Percentiles rank a stretch among this genome's conserved stretches.
These are phyloP conservation scores for Micromussa lordhowensis DNA, from an alignment of 92 coral and sea anemone species.

Conservation along the genomic window DNA sequence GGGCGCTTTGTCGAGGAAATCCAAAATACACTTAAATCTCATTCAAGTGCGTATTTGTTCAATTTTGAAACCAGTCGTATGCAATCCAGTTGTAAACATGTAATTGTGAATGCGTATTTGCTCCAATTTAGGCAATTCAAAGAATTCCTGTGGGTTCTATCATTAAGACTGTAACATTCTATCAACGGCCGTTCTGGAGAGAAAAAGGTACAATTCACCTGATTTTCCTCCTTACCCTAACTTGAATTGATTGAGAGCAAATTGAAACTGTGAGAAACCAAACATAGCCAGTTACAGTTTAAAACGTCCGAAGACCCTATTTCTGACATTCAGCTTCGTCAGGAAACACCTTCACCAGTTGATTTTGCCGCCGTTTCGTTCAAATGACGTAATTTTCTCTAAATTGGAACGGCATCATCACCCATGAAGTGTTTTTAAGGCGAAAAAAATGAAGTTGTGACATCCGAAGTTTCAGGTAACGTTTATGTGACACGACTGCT, in stretches of 20 bases:
- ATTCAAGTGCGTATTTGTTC: neutral
- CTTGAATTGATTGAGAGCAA: neutral
- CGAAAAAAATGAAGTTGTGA: no score
- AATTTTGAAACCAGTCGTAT: neutral
- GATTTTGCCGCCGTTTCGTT: no score
- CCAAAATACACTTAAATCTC: neutral
- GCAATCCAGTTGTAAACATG: neutral
- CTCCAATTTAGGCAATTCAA: slow-evolving; percentile 60
- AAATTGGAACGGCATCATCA: no score
- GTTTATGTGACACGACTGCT: no score
- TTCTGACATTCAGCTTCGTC: no score
- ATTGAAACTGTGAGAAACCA: neutral
- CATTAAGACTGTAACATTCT: slow-evolving; percentile 77
- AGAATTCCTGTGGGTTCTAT: slow-evolving; percentile 86
- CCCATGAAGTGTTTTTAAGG: no score
- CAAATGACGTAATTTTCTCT: no score
- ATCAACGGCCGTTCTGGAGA: slow-evolving; percentile 83
- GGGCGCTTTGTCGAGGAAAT: neutral
- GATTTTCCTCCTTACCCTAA: neutral
- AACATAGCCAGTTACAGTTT: neutral
- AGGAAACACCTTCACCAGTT: no score
- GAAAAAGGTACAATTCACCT: slow-evolving; percentile 61
- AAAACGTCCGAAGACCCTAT: no score
- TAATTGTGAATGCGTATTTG: neutral
- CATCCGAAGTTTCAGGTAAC: no score